Evolutionary conservation across 2,113 vertebrate genomes (phyloP).

Genomic region (Neotoma lepida): DNA sequence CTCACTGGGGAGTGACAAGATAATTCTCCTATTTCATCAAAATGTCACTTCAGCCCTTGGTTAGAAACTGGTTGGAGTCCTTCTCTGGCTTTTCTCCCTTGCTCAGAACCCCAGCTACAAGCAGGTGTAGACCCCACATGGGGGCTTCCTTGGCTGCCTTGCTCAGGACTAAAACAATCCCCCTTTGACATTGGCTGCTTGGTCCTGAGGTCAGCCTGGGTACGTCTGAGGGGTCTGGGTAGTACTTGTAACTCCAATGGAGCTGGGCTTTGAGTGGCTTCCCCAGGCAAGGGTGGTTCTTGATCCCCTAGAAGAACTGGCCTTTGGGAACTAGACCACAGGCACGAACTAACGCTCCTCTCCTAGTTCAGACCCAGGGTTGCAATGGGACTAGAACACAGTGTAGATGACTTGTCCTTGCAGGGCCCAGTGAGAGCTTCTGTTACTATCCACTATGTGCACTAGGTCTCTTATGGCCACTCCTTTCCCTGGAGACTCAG

Average conservation of each 20-base stretch:
- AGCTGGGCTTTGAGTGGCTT: background rate
- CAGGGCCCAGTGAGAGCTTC: background rate
- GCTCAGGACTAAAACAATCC: background rate
- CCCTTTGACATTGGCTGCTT: background rate
- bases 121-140: background rate
- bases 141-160: background rate
- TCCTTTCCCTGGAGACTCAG: background rate
- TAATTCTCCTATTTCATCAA: background rate
- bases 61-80: background rate
- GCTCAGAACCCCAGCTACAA: background rate
- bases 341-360: background rate
- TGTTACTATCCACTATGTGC: accelerated
- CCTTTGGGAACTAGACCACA: background rate
- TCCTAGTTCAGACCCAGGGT: background rate
- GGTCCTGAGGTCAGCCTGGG: background rate
- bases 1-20: background rate
- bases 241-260: background rate
- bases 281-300: background rate
- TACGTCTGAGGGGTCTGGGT: background rate
- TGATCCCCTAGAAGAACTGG: background rate
- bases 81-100: background rate
- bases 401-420: background rate
- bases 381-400: background rate
- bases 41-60: background rate
- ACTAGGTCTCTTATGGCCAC: too few species aligned